Conservation (phyloP, 2,888 invertebrate genomes). For the Oscheius sp. region DNA sequence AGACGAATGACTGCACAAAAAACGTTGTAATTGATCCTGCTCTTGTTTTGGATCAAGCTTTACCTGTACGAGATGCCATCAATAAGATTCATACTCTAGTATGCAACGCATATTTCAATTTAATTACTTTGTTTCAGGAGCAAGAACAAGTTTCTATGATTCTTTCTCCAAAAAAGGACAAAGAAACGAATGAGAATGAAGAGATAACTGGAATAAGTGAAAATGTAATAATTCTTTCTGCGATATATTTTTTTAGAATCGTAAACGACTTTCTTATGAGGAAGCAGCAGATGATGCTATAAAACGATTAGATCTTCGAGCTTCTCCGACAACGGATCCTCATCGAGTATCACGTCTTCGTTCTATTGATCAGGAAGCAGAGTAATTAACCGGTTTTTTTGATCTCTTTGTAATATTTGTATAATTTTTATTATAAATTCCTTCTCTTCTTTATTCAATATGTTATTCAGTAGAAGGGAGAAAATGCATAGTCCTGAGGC, state of each 20-base stretch:
- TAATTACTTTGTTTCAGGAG: background rate
- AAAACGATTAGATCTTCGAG: constrained; percentile 1
- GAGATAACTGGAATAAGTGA: too few species aligned
- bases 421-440: background rate
- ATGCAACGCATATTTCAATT: background rate
- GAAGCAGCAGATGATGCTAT: background rate
- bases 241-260: background rate
- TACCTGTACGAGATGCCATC: background rate
- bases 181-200: too few species aligned
- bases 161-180: background rate
- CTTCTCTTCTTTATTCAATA: background rate
- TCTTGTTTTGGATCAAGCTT: constrained; percentile 18
- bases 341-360: background rate
- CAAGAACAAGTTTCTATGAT: background rate
- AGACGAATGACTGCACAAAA: constrained; percentile 41
- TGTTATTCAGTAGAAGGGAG: constrained; percentile 4
- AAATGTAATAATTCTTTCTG: background rate
- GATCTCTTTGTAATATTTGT: background rate
- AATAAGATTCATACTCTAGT: background rate
- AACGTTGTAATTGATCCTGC: constrained; percentile 50
- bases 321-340: background rate
- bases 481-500: constrained; percentile 26
- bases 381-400: background rate
- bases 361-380: background rate
- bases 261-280: constrained; percentile 1